Conservation (phyloP, 2,888 invertebrate genomes). For the Papilio protenor region DNA sequence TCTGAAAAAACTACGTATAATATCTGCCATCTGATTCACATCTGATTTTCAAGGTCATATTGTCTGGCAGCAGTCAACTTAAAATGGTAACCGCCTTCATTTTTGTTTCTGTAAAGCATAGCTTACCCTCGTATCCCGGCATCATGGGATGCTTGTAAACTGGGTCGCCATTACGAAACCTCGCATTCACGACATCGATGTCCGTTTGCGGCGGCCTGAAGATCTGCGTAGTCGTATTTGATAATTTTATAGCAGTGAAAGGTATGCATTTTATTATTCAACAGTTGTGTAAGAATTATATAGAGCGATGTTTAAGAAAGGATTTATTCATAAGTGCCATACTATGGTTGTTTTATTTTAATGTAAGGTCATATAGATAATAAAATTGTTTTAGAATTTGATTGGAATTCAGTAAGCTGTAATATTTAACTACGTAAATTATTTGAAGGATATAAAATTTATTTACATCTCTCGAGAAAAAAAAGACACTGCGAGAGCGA, state of each 20-base stretch:
- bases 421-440: too few species aligned
- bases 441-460: too few species aligned
- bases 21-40: too few species aligned
- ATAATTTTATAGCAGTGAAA: slow-evolving; percentile 17
- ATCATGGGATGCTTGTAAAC: slow-evolving; percentile 86
- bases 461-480: too few species aligned
- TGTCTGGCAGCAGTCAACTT: not conserved
- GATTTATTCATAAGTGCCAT: not conserved
- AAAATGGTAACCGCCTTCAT: not conserved
- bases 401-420: not conserved
- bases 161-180: slow-evolving; percentile 85
- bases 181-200: slow-evolving; percentile 83
- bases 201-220: slow-evolving; percentile 87
- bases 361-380: not conserved
- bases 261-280: slow-evolving; percentile 7
- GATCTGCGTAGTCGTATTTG: slow-evolving; percentile 65
- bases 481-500: too few species aligned
- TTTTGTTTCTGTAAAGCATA: not conserved
- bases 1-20: too few species aligned
- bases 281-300: slow-evolving; percentile 23
- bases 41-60: too few species aligned
- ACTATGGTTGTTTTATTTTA: slow-evolving; percentile 6
- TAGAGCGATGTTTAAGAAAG: slow-evolving; percentile 17
- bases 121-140: slow-evolving; percentile 89
- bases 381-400: not conserved